A percentile compares a stretch with the other conserved stretches of the same genome.
phyloP scores from a whole-genome alignment of 2,797 vertebrate genomes.

The Melanotaenia parkinsoni region DNA sequence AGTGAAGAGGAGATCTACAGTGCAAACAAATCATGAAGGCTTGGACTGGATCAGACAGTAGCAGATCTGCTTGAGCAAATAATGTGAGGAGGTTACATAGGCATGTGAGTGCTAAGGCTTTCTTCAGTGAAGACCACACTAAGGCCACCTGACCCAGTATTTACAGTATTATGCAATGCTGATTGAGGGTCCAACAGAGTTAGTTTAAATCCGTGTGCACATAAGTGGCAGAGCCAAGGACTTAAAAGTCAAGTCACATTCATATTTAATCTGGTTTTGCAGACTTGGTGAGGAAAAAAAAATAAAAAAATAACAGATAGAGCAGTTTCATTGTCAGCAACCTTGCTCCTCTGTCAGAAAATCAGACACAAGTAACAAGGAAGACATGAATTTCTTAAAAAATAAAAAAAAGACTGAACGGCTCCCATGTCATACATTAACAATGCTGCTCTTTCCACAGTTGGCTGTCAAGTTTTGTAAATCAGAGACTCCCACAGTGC shows the following conservation, averaged over 20 bases:
- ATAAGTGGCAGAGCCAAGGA: conserved; percentile 10
- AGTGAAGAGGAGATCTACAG: conserved; percentile 30
- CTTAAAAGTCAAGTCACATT: conserved; percentile 3
- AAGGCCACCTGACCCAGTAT: conserved; percentile 17
- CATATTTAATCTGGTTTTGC: background rate
- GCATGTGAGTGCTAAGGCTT: background rate
- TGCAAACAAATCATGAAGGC: conserved; percentile 45
- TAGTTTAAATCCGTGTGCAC: conserved; percentile 12
- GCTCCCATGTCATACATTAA: conserved; percentile 35
- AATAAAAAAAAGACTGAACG: conserved; percentile 17
- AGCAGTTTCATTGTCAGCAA: conserved; percentile 27
- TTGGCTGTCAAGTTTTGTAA: conserved; percentile 51
- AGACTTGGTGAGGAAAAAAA: conserved; percentile 2
- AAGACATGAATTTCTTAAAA: conserved; percentile 25
- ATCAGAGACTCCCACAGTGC: conserved; percentile 27
- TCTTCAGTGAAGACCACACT: conserved; percentile 8
- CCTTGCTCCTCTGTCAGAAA: conserved; percentile 37
- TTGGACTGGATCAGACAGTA: conserved; percentile 30
- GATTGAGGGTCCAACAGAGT: conserved; percentile 20
- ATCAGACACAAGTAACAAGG: conserved; percentile 29
- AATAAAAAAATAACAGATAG: background rate
- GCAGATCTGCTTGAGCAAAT: conserved; percentile 46
- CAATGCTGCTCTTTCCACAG: conserved; percentile 33
- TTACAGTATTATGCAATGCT: conserved; percentile 22
- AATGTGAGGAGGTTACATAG: conserved; percentile 9